Percentiles rank a stretch among this genome's conserved stretches.
These are phyloP conservation scores for Grus americana DNA, from an alignment of 2,113 vertebrate genomes.

Conservation along the genomic window DNA sequence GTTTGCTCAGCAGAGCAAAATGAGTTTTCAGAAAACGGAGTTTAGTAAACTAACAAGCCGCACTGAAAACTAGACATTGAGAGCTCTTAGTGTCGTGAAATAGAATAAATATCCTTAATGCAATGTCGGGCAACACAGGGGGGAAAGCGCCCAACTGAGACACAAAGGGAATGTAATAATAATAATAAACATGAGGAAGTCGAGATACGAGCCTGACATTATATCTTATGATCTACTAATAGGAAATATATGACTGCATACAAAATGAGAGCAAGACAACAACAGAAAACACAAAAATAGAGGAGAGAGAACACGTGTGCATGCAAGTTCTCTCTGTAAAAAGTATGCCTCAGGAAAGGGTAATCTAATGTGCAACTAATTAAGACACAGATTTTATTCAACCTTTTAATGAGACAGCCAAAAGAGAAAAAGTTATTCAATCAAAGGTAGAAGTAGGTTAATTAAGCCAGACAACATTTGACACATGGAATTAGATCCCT, in stretches of 20 bases:
- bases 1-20: neutral
- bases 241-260: neutral
- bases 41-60: neutral
- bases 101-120: neutral
- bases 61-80: neutral
- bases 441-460: neutral
- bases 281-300: neutral
- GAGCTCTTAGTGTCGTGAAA: neutral
- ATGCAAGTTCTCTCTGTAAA: neutral
- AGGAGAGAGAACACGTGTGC: rapidly evolving
- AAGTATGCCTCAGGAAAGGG: neutral
- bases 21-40: neutral
- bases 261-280: neutral
- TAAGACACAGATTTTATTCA: neutral
- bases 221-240: neutral
- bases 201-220: neutral
- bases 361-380: neutral
- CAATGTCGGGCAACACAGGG: neutral
- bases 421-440: neutral
- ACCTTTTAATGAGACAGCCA: neutral
- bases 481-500: neutral
- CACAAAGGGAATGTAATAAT: neutral
- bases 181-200: neutral
- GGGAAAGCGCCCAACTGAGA: neutral
- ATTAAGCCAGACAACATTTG: neutral